Base-by-base conservation (phyloP, 2,888 invertebrate species). In the Xestobium rufovillosum region DNA sequence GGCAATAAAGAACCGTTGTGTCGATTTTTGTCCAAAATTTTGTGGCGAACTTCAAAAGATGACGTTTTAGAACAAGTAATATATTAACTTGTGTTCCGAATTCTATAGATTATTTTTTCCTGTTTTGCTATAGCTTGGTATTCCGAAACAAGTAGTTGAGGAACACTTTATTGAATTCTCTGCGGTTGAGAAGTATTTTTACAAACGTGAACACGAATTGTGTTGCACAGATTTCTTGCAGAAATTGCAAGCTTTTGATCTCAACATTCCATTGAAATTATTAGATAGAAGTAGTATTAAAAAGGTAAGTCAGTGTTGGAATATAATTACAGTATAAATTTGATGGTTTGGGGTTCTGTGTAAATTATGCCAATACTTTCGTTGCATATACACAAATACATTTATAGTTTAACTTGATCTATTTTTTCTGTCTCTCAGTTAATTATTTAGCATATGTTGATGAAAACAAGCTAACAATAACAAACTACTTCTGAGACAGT, bases 111-210 rank as follows among this genome's bases (percentile, higher is more conserved):
- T 34, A 9, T 39, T 36, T 4, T n/a, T n/a, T n/a, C n/a, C n/a
- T n/a, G n/a, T n/a, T n/a, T n/a, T n/a, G n/a, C n/a, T 56, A 25
- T 42, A 70, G 65, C 69, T 83, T 30, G 67, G 73, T 31, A 72
- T 85, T 42, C 83, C 83, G 1, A 61, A 66, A n/a, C 79, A 80
- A 60, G 68, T 68, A 0, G 69, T 74, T 36, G 49, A 69, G 27
- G 58, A 75, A 3, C 75, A 80, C 56, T 71, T 70, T 61, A 53
- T 83, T 27, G 67, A 71, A 26, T 78, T 86, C 53, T 75, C 80
- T n/a, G 78, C 81, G 3, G 71, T 84, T 0, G 85, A 87, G 59
- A 74, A 76, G 41, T 74, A 80, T 47, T 83, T 81, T 55, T 87
- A 87, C 56, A 68, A 72, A n/a, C 67, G 70, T 19, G 75, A 78